Conservation (phyloP, 2,113 vertebrate species). For the Nannospalax galili region DNA sequence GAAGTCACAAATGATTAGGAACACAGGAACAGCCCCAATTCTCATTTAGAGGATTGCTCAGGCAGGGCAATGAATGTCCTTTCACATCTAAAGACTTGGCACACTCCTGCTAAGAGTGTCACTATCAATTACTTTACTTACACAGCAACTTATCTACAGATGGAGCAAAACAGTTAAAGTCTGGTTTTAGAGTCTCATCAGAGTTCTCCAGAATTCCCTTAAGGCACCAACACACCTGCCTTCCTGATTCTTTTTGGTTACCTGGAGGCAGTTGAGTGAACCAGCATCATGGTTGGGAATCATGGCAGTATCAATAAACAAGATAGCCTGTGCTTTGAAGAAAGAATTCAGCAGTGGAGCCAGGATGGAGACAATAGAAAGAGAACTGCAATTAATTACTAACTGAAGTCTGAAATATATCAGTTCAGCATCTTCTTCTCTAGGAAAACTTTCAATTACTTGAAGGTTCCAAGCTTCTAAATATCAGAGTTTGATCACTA, state of each 20-base stretch:
- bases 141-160: slow-evolving; percentile 9
- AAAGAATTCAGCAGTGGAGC: background rate
- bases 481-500: slow-evolving; percentile 32
- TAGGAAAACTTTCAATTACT: background rate
- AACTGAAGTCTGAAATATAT: background rate
- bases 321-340: slow-evolving; percentile 11
- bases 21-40: slow-evolving; percentile 29
- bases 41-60: slow-evolving; percentile 19
- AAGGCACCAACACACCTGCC: background rate
- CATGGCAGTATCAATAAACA: slow-evolving; percentile 24
- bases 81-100: background rate
- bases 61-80: background rate
- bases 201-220: slow-evolving; percentile 27
- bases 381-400: slow-evolving; percentile 28
- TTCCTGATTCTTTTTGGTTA: background rate
- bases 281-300: background rate
- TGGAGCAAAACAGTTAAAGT: slow-evolving; percentile 9
- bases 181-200: slow-evolving; percentile 8
- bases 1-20: background rate
- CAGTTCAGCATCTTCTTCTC: background rate
- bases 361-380: background rate
- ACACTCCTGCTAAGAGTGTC: background rate
- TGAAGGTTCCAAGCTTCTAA: slow-evolving; percentile 26
- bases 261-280: background rate
- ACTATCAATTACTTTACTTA: slow-evolving; percentile 33